Percentiles rank a stretch among this genome's conserved stretches.
These are phyloP conservation scores for Pocota personata DNA, from an alignment of 2,888 invertebrate species.

Conservation along the genomic window DNA sequence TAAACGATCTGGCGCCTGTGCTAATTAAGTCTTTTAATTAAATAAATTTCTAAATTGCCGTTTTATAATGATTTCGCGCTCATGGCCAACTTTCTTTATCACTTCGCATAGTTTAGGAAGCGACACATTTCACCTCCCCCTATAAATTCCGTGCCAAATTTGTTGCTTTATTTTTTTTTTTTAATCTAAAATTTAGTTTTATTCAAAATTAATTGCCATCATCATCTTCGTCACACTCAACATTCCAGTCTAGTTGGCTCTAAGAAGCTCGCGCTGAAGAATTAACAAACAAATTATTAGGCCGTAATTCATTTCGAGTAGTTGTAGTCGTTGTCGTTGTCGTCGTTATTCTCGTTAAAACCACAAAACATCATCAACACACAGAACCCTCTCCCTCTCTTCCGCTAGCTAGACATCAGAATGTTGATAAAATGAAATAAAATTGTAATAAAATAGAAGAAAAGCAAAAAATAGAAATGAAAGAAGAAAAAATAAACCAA, in stretches of 20 bases:
- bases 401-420: conserved; percentile 9
- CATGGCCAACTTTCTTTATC: conserved; percentile 28
- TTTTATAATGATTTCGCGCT: conserved; percentile 12
- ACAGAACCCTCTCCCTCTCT: background rate
- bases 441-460: conserved; percentile 53
- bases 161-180: conserved; percentile 19
- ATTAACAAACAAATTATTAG: conserved; percentile 67
- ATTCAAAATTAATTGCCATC: conserved; percentile 55
- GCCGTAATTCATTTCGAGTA: conserved; percentile 61
- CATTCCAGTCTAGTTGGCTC: conserved; percentile 35
- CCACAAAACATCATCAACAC: conserved; percentile 42
- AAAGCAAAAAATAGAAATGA: conserved; percentile 39
- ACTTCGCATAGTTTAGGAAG: conserved; percentile 15
- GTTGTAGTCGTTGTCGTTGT: conserved; percentile 36
- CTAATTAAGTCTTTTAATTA: conserved; percentile 33
- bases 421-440: conserved; percentile 54
- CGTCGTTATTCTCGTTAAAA: conserved; percentile 35
- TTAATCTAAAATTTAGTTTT: conserved; percentile 21
- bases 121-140: conserved; percentile 33
- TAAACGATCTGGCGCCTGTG: conserved; percentile 28
- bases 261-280: conserved; percentile 32
- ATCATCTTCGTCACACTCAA: conserved; percentile 37
- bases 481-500: conserved; percentile 23
- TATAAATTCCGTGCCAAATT: conserved; percentile 7
- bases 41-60: conserved; percentile 25